A percentile compares a stretch with the other conserved stretches of the same genome.
Evolutionary conservation across 2,113 vertebrate species (phyloP).

Genomic region (Grammomys surdaster): DNA sequence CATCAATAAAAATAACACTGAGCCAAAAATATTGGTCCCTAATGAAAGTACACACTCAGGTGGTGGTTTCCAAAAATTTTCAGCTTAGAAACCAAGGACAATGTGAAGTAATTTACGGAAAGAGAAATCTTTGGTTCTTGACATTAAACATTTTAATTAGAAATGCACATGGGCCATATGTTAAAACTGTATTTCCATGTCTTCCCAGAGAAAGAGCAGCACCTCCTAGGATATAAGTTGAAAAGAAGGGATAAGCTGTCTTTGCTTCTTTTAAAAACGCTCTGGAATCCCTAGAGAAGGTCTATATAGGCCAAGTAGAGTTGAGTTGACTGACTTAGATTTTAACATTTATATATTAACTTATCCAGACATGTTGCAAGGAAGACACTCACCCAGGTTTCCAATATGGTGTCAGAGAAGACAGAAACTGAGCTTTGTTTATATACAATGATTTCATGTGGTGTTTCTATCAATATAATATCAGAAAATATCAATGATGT

Average conservation of each 20-base stretch:
- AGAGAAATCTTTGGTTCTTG: constrained; percentile 53
- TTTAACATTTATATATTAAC: constrained; percentile 51
- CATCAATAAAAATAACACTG: constrained; percentile 65
- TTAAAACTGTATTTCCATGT: constrained; percentile 62
- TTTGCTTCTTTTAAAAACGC: constrained; percentile 77
- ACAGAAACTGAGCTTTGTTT: background rate
- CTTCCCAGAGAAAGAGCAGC: constrained; percentile 64
- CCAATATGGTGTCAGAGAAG: constrained; percentile 9
- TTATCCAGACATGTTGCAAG: constrained; percentile 33
- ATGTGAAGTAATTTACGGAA: constrained; percentile 70
- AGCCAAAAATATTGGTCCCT: constrained; percentile 71
- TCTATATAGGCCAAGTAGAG: constrained; percentile 33
- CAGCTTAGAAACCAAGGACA: constrained; percentile 68
- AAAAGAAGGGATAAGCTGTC: constrained; percentile 67
- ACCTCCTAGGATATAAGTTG: constrained; percentile 64
- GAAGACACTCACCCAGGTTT: background rate
- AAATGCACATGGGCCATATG: constrained; percentile 75
- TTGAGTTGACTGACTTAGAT: constrained; percentile 36
- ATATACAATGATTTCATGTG: background rate
- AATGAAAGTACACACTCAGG: constrained; percentile 65
- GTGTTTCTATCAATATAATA: background rate
- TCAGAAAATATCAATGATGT: background rate
- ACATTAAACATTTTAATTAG: constrained; percentile 80
- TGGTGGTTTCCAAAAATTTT: constrained; percentile 62
- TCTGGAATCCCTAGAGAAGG: constrained; percentile 60